Evolutionary conservation across 1,140 invertebrate genomes (phyloP).

Genomic region (Andricus grossulariae): DNA sequence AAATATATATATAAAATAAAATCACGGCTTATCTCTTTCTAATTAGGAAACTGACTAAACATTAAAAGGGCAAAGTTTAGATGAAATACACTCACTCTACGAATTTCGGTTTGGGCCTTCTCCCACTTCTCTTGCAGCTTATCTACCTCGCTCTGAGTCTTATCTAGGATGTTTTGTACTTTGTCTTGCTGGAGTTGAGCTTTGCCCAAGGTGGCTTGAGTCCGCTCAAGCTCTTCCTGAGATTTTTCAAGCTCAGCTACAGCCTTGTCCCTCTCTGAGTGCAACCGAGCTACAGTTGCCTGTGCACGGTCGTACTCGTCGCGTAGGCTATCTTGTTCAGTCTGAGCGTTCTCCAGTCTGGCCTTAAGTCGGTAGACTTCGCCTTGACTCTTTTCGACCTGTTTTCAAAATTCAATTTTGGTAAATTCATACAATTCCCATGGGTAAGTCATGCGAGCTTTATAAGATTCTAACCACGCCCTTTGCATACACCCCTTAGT

Average conservation of each 20-base stretch:
- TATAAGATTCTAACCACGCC: too few relatives aligned
- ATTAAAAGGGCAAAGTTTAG: conserved; percentile 13
- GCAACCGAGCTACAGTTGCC: conserved; percentile 84
- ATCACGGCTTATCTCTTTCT: neutral
- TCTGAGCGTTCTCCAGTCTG: conserved; percentile 94
- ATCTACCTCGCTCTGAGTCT: conserved; percentile 93
- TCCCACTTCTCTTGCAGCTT: conserved; percentile 91
- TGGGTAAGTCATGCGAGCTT: too few relatives aligned
- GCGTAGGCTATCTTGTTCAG: conserved; percentile 92
- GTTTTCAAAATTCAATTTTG: neutral
- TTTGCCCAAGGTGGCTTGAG: conserved; percentile 91
- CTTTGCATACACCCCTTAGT: too few relatives aligned
- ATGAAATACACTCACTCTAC: conserved; percentile 80
- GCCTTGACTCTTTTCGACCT: conserved; percentile 88
- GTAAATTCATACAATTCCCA: too few relatives aligned
- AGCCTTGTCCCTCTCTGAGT: conserved; percentile 91
- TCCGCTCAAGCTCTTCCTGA: conserved; percentile 92
- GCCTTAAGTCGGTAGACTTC: conserved; percentile 96
- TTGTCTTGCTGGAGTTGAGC: conserved; percentile 93
- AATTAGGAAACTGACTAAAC: neutral
- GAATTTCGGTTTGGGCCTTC: conserved; percentile 86
- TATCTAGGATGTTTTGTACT: conserved; percentile 89
- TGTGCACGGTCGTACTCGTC: conserved; percentile 92
- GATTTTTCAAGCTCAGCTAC: conserved; percentile 90
- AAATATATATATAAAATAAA: conserved; percentile 28